Evolutionary conservation across 2,797 vertebrate species (phyloP).

Genomic region (Leptoclinus maculatus): DNA sequence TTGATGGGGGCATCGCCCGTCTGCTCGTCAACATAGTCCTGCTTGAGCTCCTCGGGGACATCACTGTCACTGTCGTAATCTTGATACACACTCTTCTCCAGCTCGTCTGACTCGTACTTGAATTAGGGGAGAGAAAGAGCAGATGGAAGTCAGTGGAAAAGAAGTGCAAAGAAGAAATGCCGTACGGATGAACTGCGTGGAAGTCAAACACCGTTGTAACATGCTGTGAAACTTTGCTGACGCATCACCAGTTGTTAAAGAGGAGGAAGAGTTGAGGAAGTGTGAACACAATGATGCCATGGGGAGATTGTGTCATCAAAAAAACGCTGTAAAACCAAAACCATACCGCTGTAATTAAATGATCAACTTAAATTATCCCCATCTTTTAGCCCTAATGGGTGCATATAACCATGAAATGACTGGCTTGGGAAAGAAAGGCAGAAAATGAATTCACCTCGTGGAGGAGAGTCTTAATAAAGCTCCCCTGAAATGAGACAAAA

Average conservation of each 20-base stretch:
- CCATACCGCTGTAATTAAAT: neutral
- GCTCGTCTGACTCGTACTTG: conserved; percentile 98
- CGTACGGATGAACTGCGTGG: neutral
- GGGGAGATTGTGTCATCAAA: neutral
- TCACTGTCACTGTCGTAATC: conserved; percentile 99
- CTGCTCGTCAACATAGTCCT: conserved; percentile 98
- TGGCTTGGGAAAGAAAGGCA: neutral
- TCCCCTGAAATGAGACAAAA: conserved; percentile 37
- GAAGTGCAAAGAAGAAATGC: neutral
- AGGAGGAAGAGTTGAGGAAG: neutral
- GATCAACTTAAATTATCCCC: neutral
- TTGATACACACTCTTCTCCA: conserved; percentile 96
- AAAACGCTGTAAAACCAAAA: neutral
- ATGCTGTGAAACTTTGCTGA: neutral
- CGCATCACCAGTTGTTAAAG: neutral
- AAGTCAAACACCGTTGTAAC: neutral
- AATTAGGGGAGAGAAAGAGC: neutral
- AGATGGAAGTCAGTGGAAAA: conserved; percentile 3
- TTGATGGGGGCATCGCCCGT: conserved; percentile 95
- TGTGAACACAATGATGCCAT: neutral
- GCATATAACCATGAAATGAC: neutral
- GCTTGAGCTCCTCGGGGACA: conserved; percentile 96
- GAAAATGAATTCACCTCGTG: conserved; percentile 20
- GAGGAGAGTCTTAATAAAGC: conserved; percentile 22
- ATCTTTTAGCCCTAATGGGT: neutral